Evolutionary conservation across 2,888 invertebrate genomes (phyloP), one percentile per base, ranked within the genome.

Genomic region (Amiota mariae): DNA sequence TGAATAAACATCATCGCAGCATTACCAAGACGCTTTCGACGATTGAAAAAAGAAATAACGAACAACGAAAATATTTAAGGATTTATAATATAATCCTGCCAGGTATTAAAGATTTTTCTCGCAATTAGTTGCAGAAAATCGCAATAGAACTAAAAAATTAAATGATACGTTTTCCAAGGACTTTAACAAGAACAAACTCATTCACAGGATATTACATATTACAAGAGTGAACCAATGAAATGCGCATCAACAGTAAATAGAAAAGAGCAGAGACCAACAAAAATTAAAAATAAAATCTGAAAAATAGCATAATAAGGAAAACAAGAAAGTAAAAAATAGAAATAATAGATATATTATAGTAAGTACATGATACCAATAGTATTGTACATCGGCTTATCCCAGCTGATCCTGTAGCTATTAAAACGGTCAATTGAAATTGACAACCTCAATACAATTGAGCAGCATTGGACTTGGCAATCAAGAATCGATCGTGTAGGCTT

Each of bases 381-480:
- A 78, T 79, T 77, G 76, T 81, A 79, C 85, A 85, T 63, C 63
- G 78, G 87, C 87, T 88, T 82, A 88, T 85, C 88, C 84, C 54
- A 77, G 85, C 83, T 88, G 79, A 88, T 84, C 87, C 87, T 87
- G 87, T 87, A 85, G 82, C 86, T 82, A 84, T 82, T 81, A 82
- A 77, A 81, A 86, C 81, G 88, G 88, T 88, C 87, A 88, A 88
- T 88, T 87, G 88, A 86, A 85, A 84, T 79, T 81, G 81, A 73
- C 80, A 73, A 61, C 72, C 51, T 51, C 36, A 36, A 36, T 36
- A 6, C 36, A 36, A 36, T 36, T 36, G 36, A 36, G 36, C 84
- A 79, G 78, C 18, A 47, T 24, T 4, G 46, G 56, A 12, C 6
- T 12, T 36, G 24, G 36, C 18, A 49, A 70, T 47, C 48, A n/a